Percentiles rank a stretch among this genome's conserved stretches.
Conservation (phyloP, 2,888 invertebrate genomes). For the Hydroisotoma schaefferi region DNA sequence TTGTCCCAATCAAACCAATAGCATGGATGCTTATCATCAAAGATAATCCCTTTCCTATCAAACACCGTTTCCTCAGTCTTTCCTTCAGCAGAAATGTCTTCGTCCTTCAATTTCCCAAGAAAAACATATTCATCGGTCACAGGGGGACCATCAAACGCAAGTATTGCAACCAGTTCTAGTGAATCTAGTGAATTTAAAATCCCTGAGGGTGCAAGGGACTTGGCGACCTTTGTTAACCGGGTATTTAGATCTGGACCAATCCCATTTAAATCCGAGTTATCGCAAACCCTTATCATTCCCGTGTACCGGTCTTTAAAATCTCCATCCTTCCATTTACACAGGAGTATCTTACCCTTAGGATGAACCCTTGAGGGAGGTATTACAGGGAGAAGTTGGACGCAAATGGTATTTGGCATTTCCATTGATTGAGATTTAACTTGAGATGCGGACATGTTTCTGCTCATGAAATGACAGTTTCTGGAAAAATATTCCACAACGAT, state of each 20-base stretch:
- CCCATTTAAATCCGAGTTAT: no score
- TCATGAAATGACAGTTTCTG: no score
- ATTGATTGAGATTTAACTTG: no score
- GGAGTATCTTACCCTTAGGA: constrained; percentile 14
- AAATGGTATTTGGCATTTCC: no score
- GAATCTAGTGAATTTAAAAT: neutral
- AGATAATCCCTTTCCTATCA: neutral
- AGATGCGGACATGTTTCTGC: no score
- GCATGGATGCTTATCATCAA: constrained; percentile 16
- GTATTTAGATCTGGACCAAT: neutral
- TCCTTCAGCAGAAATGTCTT: neutral
- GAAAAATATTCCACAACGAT: no score
- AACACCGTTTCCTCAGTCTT: neutral
- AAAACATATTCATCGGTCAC: constrained; percentile 30
- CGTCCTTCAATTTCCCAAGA: constrained; percentile 11
- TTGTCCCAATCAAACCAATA: constrained; percentile 28
- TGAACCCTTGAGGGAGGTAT: neutral
- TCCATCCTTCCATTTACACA: constrained; percentile 31
- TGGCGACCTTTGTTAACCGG: constrained; percentile 3
- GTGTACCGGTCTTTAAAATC: constrained; percentile 30
- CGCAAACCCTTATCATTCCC: constrained; percentile 26
- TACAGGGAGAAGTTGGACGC: constrained; percentile 18
- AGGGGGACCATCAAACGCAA: constrained; percentile 28
- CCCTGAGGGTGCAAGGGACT: constrained; percentile 11
- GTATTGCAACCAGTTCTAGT: constrained; percentile 20